Conservation (phyloP, 2,888 invertebrate genomes). For the Brachyptera risi region DNA sequence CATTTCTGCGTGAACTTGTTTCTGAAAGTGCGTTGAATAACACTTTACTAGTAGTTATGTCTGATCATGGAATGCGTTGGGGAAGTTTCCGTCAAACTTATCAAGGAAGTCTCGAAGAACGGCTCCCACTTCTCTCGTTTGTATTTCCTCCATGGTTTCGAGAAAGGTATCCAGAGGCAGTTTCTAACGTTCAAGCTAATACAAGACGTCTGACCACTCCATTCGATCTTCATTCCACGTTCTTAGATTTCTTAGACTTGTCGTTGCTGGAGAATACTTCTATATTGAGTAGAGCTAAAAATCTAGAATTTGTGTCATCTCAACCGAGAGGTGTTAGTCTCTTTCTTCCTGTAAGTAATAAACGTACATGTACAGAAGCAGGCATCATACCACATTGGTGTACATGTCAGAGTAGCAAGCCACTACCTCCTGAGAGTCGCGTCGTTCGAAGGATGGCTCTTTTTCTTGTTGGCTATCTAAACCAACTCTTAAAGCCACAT, state of each 20-base stretch:
- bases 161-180: slow-evolving; percentile 56
- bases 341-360: slow-evolving; percentile 65
- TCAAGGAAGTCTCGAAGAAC: slow-evolving; percentile 82
- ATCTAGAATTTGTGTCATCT: slow-evolving; percentile 22
- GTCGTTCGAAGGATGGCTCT: slow-evolving; percentile 56
- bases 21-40: slow-evolving; percentile 55
- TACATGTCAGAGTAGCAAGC: slow-evolving; percentile 69
- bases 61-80: slow-evolving; percentile 89
- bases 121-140: slow-evolving; percentile 75
- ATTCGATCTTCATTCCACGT: slow-evolving; percentile 77
- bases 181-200: slow-evolving; percentile 62
- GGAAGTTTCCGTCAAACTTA: slow-evolving; percentile 78
- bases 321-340: slow-evolving; percentile 63
- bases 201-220: slow-evolving; percentile 71
- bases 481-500: slow-evolving; percentile 56
- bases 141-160: slow-evolving; percentile 69
- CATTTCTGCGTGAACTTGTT: slow-evolving; percentile 55
- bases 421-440: slow-evolving; percentile 52
- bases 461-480: slow-evolving; percentile 61
- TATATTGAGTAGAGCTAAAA: slow-evolving; percentile 42
- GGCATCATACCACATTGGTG: slow-evolving; percentile 83
- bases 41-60: slow-evolving; percentile 66
- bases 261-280: slow-evolving; percentile 47
- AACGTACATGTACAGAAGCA: slow-evolving; percentile 72
- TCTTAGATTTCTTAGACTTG: slow-evolving; percentile 62